Base-by-base conservation (phyloP, 2,888 invertebrate species). In the Aplocera efformata region DNA sequence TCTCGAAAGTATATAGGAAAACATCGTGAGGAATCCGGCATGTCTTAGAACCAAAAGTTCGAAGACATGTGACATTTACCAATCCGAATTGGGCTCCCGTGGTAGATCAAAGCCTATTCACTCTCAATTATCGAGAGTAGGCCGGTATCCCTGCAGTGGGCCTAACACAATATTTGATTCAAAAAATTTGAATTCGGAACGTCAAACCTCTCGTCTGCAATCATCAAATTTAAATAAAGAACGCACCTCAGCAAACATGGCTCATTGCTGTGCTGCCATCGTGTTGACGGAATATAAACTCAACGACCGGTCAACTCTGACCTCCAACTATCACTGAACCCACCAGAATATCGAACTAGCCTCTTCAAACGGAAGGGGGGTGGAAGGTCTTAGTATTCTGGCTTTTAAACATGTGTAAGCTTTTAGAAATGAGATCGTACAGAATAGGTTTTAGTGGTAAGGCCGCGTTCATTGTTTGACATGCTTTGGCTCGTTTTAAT, bases 391-490 rank as follows among this genome's bases (percentile, higher is more conserved):
- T 6, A 1, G 6, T 36, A 58, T 7, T 52, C 17, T 68, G 69
- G 71, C 40, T 40, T 46, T 50, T 67, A 64, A 65, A 76, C 67
- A 75, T 63, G 63, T 77, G 79, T 78, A 63, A 70, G 67, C 69
- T 72, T 73, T 79, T 71, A 74, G 73, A 72, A 78, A 77, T 64
- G 71, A 68, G 70, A 78, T 76, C 72, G 52, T 59, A 63, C 13
- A 17, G 13, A 17, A 17, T 17, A 17, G 3, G 13, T 17, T 17
- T 17, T 17, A 17, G 13, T 17, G 13, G 52, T 59, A 60, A 65
- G 63, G 61, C 56, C 63, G 53, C 43, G 51, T 58, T 42, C 63
- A 68, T 72, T 78, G 71, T 79, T 79, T 78, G 70, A 72, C 71
- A 70, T 59, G 65, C 70, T 61, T 73, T 75, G 76, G 62, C 64